These are phyloP conservation scores for Lutjanus campechanus DNA, from an alignment of 2,797 vertebrate species.

Conservation along the genomic window DNA sequence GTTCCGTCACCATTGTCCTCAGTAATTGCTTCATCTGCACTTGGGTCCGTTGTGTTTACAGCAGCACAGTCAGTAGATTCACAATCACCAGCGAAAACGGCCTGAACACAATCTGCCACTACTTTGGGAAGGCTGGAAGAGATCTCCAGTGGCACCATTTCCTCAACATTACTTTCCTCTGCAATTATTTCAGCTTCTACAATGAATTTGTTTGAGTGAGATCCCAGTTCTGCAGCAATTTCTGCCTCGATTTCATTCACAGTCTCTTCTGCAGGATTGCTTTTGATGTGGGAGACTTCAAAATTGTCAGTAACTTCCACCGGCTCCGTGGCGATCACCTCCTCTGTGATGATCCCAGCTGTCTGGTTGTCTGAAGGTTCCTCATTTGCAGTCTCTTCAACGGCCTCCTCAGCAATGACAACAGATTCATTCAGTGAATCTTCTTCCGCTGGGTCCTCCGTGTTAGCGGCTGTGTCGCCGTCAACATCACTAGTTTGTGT, in stretches of 20 bases:
- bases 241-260: background rate
- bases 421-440: background rate
- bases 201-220: background rate
- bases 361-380: background rate
- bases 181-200: background rate
- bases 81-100: slow-evolving; percentile 20
- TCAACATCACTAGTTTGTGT: slow-evolving; percentile 40
- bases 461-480: background rate
- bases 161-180: background rate
- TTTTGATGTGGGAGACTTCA: background rate
- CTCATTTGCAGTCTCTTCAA: slow-evolving; percentile 4
- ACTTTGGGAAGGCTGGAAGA: slow-evolving; percentile 11
- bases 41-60: background rate
- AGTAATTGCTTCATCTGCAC: slow-evolving; percentile 27
- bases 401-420: slow-evolving; percentile 24
- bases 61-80: background rate
- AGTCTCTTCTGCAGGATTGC: background rate
- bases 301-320: slow-evolving; percentile 1
- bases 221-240: slow-evolving; percentile 1
- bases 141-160: background rate
- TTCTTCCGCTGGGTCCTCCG: background rate
- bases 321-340: slow-evolving; percentile 2
- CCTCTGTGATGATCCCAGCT: slow-evolving; percentile 3
- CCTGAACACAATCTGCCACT: slow-evolving; percentile 22
- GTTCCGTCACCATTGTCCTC: slow-evolving; percentile 23